Percentiles rank a stretch among this genome's conserved stretches.
These are phyloP conservation scores for Peromyscus aztecus DNA, from an alignment of 2,797 vertebrate species.

Conservation along the genomic window DNA sequence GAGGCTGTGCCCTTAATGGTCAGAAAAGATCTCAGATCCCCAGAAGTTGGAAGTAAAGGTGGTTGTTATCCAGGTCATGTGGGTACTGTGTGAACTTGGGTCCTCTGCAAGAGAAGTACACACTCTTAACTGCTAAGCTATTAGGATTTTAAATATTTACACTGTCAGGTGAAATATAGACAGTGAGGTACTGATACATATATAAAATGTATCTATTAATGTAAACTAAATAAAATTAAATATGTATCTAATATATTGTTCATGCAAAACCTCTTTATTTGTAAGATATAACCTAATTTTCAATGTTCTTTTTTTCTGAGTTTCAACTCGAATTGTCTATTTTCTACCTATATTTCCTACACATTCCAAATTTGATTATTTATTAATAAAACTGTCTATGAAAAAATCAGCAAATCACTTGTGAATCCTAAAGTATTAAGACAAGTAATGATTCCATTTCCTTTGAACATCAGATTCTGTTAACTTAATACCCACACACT, in stretches of 20 bases:
- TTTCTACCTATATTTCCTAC: background rate
- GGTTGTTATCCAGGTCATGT: background rate
- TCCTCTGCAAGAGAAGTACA: background rate
- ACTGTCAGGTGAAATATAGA: background rate
- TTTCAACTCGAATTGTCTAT: background rate
- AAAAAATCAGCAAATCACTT: background rate
- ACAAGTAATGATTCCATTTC: background rate
- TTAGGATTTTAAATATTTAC: background rate
- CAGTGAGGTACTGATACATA: background rate
- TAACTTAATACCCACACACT: background rate
- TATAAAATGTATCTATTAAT: background rate
- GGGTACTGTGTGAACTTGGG: background rate
- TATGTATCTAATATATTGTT: background rate
- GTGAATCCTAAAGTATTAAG: background rate
- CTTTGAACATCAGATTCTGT: background rate
- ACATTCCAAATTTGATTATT: background rate
- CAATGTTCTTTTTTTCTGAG: background rate
- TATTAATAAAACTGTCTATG: background rate
- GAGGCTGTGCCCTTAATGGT: background rate
- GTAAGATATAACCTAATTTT: background rate
- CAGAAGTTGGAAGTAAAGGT: too few species aligned
- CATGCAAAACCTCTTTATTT: background rate
- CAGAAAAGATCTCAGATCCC: background rate
- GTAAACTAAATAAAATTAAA: background rate
- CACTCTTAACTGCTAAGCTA: background rate